Conservation (phyloP, 64 coral and sea anemone genomes). For the Astreopora myriophthalma region DNA sequence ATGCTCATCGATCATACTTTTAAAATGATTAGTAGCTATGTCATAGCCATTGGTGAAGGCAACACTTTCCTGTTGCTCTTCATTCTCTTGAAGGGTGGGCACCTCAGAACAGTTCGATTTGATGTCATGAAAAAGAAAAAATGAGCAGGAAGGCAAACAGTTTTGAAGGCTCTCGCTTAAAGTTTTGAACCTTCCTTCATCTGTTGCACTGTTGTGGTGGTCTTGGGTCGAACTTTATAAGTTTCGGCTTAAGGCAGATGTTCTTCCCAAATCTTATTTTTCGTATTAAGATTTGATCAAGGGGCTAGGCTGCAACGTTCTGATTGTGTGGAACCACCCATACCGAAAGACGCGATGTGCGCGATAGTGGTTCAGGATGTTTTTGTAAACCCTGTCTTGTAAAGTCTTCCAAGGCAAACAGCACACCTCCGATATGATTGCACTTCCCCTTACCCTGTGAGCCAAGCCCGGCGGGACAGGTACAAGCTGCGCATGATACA, state of each 20-base stretch:
- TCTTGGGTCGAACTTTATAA: conserved; percentile 55
- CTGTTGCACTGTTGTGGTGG: conserved; percentile 14
- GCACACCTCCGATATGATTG: conserved; percentile 22
- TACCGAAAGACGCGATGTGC: conserved; percentile 34
- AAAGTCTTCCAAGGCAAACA: conserved; percentile 60
- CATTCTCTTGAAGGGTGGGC: conserved; percentile 10
- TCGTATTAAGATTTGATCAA: conserved; percentile 31
- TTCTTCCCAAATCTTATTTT: conserved; percentile 62
- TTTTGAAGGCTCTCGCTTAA: conserved; percentile 55
- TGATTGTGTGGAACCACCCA: conserved; percentile 28
- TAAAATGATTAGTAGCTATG: conserved; percentile 53
- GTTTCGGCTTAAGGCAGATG: conserved; percentile 31
- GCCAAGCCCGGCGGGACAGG: neutral
- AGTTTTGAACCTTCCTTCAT: conserved; percentile 33
- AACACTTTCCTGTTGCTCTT: conserved; percentile 21
- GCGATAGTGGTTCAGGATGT: conserved; percentile 53
- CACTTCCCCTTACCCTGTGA: conserved; percentile 29
- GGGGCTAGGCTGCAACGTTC: conserved; percentile 20
- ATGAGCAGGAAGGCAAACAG: conserved; percentile 48
- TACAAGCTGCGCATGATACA: conserved; percentile 16
- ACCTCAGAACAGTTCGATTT: conserved; percentile 32
- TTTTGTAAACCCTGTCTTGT: conserved; percentile 36
- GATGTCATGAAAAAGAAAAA: conserved; percentile 66
- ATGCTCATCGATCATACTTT: conserved; percentile 57
- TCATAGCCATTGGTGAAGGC: conserved; percentile 66